Evolutionary conservation across 1,140 invertebrate species (phyloP).

Genomic region (Vanessa tameamea): DNA sequence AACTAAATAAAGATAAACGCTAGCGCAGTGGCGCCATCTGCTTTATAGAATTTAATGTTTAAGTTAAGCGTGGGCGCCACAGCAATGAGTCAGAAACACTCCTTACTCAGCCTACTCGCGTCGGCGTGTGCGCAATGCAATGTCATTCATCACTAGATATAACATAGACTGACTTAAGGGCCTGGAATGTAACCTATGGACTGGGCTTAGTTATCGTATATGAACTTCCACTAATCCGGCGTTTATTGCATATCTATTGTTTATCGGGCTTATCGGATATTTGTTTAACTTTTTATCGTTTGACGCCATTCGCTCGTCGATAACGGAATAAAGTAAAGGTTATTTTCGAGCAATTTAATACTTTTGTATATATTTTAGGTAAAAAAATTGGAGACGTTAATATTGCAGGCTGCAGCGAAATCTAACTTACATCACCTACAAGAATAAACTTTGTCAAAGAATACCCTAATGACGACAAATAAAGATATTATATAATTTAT

Average conservation of each 20-base stretch:
- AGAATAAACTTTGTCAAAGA: no score
- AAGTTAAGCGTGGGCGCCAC: constrained; percentile 63
- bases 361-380: not conserved
- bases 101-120: constrained; percentile 56
- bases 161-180: constrained; percentile 22
- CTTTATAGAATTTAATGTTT: constrained; percentile 51
- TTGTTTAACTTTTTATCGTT: constrained; percentile 19
- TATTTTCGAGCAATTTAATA: not conserved
- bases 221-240: constrained; percentile 25
- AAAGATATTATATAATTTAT: no score
- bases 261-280: constrained; percentile 25
- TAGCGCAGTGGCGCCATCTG: constrained; percentile 54
- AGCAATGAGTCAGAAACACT: constrained; percentile 62
- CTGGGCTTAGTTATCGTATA: constrained; percentile 1
- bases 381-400: no score
- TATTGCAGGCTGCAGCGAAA: no score
- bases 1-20: constrained; percentile 20
- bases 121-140: constrained; percentile 44
- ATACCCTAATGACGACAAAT: no score
- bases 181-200: constrained; percentile 20
- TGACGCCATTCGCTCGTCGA: not conserved
- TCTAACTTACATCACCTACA: no score
- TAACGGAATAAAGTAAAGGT: not conserved
- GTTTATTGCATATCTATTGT: constrained; percentile 25
- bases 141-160: constrained; percentile 41